phyloP scores from a whole-genome alignment of 2,797 vertebrate species.

The Onychomys torridus region DNA sequence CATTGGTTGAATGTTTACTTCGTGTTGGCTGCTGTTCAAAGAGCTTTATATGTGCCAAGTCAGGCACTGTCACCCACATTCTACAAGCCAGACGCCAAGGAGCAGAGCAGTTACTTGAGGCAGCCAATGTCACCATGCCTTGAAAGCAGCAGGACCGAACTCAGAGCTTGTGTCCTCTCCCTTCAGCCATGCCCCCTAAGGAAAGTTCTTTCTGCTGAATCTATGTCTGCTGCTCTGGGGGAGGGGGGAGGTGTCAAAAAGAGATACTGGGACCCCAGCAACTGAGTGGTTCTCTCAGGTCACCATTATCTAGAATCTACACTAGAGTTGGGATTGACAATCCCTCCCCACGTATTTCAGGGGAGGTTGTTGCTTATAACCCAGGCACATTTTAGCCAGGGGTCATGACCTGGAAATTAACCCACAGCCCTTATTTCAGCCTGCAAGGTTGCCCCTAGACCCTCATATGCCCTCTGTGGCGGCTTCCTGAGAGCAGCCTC shows the following conservation, averaged over 20 bases:
- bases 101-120: background rate
- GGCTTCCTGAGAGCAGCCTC: background rate
- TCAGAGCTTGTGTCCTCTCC: background rate
- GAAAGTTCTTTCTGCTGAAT: background rate
- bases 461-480: background rate
- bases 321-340: background rate
- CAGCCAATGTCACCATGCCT: background rate
- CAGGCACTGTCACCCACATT: background rate
- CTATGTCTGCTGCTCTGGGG: background rate
- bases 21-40: background rate
- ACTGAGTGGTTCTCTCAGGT: background rate
- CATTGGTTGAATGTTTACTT: background rate
- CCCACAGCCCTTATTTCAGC: conserved; percentile 3
- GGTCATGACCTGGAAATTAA: conserved; percentile 77
- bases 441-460: background rate
- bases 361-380: background rate
- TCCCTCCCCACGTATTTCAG: background rate
- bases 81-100: background rate
- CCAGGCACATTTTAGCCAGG: conserved; percentile 48
- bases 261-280: background rate
- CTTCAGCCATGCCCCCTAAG: background rate
- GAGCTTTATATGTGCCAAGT: background rate
- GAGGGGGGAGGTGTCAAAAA: background rate
- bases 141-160: background rate
- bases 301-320: background rate